phyloP scores from a whole-genome alignment of 2,888 invertebrate genomes.

The Drosophila nigricruria region DNA sequence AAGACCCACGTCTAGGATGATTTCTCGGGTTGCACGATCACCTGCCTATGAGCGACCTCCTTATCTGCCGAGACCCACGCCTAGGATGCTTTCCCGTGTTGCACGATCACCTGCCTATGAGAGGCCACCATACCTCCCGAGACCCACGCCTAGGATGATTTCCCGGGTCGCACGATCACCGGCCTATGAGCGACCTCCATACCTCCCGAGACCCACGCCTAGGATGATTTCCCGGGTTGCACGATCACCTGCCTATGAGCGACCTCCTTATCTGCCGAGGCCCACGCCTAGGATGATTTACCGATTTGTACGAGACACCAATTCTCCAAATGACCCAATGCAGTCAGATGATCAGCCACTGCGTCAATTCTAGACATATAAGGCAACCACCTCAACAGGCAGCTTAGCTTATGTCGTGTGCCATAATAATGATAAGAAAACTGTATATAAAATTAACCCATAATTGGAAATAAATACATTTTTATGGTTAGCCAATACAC shows the following conservation, averaged over 20 bases:
- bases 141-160: slow-evolving; percentile 24
- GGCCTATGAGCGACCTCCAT: background rate
- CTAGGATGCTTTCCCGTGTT: slow-evolving; percentile 7
- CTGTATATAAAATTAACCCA: background rate
- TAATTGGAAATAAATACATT: background rate
- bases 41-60: background rate
- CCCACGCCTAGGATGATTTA: background rate
- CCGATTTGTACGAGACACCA: background rate
- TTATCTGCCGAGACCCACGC: slow-evolving; percentile 18
- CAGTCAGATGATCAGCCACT: background rate
- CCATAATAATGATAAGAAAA: background rate
- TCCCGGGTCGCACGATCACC: slow-evolving; percentile 24
- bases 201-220: slow-evolving; percentile 5
- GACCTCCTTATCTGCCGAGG: slow-evolving; percentile 1
- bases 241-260: background rate
- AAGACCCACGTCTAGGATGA: slow-evolving; percentile 24
- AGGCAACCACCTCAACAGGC: background rate
- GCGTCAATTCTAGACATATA: background rate
- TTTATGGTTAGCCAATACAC: background rate
- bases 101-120: slow-evolving; percentile 27
- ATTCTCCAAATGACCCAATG: background rate
- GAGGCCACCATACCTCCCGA: slow-evolving; percentile 24
- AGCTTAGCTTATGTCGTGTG: background rate
- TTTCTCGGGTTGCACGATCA: slow-evolving; percentile 34
- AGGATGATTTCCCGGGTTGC: background rate